phyloP scores from a whole-genome alignment of 2,113 vertebrate genomes.

The Manacus vitellinus region DNA sequence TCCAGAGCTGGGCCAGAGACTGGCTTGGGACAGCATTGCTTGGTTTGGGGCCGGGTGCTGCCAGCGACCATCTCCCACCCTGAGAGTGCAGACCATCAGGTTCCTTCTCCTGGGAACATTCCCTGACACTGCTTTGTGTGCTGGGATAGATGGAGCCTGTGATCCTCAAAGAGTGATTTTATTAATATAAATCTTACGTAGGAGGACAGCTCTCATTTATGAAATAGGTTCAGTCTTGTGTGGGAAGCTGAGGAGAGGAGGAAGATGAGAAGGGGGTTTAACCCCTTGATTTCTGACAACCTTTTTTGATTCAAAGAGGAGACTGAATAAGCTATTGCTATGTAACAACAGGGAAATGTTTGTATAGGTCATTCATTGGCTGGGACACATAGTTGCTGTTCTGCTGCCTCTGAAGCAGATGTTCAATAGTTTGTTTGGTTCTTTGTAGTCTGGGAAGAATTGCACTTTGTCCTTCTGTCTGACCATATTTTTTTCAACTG shows the following conservation, averaged over 20 bases:
- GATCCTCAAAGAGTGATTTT: neutral
- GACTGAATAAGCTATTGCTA: neutral
- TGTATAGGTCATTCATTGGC: neutral
- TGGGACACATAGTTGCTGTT: neutral
- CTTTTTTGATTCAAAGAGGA: neutral
- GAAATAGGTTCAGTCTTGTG: slow-evolving; percentile 36
- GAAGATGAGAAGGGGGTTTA: slow-evolving; percentile 35
- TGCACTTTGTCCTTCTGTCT: neutral
- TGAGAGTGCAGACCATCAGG: neutral
- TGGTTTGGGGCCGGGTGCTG: neutral
- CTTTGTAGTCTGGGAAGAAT: neutral
- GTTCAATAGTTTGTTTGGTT: neutral
- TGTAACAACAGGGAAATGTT: neutral
- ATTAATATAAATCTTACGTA: slow-evolving; percentile 42
- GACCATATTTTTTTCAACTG: neutral
- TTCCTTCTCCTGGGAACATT: neutral
- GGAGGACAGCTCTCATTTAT: slow-evolving; percentile 67
- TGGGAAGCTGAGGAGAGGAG: slow-evolving; percentile 51
- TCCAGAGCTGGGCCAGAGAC: neutral
- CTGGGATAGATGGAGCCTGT: slow-evolving; percentile 4
- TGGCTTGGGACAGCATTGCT: neutral
- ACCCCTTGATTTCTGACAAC: neutral
- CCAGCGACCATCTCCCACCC: fast-evolving
- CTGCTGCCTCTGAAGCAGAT: neutral
- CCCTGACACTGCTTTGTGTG: neutral